phyloP scores from a whole-genome alignment of 30 jellyfish, hydroid and myxozoan genomes.

The Cassiopea andromeda region DNA sequence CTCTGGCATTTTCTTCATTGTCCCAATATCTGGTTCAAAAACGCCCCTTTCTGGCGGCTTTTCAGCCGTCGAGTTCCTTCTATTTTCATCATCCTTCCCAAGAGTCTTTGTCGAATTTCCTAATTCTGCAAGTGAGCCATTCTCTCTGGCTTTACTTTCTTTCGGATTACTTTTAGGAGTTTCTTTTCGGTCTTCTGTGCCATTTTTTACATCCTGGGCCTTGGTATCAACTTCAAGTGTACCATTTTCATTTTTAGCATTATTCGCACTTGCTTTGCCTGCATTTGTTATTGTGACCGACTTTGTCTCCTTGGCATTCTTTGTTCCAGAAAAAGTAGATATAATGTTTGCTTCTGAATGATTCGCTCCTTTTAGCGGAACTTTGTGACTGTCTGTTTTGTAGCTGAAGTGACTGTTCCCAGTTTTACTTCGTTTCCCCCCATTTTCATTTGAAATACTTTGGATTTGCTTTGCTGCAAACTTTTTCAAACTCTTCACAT shows the following conservation, averaged over 20 bases:
- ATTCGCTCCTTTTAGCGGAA: constrained; percentile 14
- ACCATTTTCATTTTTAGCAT: constrained; percentile 28
- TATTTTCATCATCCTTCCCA: background rate
- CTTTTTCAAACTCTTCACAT: background rate
- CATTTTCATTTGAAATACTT: background rate
- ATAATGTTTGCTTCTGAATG: constrained; percentile 49
- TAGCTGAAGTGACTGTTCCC: constrained; percentile 2
- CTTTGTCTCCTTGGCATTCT: constrained; percentile 22
- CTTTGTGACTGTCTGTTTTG: background rate
- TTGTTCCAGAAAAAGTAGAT: constrained; percentile 19
- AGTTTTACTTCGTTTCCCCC: constrained; percentile 7
- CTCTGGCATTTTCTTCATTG: constrained; percentile 48
- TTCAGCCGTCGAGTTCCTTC: constrained; percentile 2
- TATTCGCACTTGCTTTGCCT: constrained; percentile 1
- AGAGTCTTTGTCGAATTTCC: background rate
- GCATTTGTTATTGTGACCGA: constrained; percentile 23
- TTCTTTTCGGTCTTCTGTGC: background rate
- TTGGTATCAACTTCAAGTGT: constrained; percentile 25
- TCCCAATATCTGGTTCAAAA: constrained; percentile 51
- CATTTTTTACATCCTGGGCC: background rate
- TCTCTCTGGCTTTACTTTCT: background rate
- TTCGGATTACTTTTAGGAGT: background rate
- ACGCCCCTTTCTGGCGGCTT: constrained; percentile 22
- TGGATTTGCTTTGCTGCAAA: background rate
- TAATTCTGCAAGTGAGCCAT: background rate